Conservation (phyloP, 1,140 invertebrate genomes). For the Papilio xuthus region DNA sequence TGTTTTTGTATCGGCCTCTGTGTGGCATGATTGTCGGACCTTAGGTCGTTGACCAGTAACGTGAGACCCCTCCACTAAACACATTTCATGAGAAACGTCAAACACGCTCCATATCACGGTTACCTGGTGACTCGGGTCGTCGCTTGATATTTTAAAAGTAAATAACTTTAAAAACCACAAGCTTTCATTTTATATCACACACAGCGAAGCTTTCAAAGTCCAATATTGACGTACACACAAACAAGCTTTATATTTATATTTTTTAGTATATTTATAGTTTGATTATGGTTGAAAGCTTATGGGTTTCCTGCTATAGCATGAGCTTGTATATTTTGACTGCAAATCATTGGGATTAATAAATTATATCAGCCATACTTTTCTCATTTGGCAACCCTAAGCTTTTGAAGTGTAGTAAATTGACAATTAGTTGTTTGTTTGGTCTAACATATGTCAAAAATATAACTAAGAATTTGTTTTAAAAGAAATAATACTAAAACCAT, state of each 20-base stretch:
- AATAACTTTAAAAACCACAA: constrained; percentile 62
- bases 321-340: constrained; percentile 58
- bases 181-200: constrained; percentile 63
- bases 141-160: constrained; percentile 42
- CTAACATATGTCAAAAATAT: constrained; percentile 27
- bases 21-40: constrained; percentile 46
- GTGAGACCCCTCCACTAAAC: constrained; percentile 19
- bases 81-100: constrained; percentile 37
- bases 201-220: constrained; percentile 68
- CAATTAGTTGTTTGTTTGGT: constrained; percentile 34
- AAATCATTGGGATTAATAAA: constrained; percentile 42
- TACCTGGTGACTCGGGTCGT: constrained; percentile 37
- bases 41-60: constrained; percentile 34
- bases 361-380: constrained; percentile 33
- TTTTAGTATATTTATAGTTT: constrained; percentile 45
- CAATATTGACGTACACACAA: constrained; percentile 73
- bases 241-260: constrained; percentile 49
- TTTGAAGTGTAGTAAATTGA: constrained; percentile 45
- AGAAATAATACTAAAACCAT: not conserved
- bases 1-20: constrained; percentile 44
- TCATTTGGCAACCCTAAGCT: constrained; percentile 66
- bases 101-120: constrained; percentile 29
- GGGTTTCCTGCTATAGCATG: constrained; percentile 70
- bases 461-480: not conserved
- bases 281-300: constrained; percentile 72